Base-by-base conservation (phyloP, 2,888 invertebrate species). In the Sphaerophoria taeniata region DNA sequence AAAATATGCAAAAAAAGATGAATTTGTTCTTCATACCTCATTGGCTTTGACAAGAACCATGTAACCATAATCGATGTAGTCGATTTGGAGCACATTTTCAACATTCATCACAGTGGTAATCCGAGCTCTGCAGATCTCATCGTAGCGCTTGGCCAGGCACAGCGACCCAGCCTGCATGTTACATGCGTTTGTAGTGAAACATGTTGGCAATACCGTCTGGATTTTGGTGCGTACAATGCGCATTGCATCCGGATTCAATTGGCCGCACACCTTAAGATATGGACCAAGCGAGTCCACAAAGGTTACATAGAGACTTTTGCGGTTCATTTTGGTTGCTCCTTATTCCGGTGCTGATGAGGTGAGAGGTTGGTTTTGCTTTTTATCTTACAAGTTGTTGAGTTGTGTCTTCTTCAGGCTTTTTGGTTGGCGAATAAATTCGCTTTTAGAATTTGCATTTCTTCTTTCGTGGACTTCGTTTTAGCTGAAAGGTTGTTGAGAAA, bases 201-300 rank as follows among this genome's bases (percentile, higher is more conserved):
- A 91, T 12, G 89, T 89, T 77, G 89, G 89, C 76, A 91, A 73
- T 84, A 90, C 73, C 69, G 88, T 87, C 78, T 90, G 89, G 34
- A 92, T 88, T 69, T 90, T 90, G 36, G 87, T 87, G 87, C 89
- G 91, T 65, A 92, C 88, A 47, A 90, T 69, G n/a, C 87, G 83
- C 81, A 89, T 87, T n/a, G 90, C 90, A 71, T 90, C 90, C 53
- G 87, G 88, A 87, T 92, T 91, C 3, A 89, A 87, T 91, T 96
- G 96, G 36, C 95, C 96, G 93, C 94, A 95, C 89, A 96, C 93
- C 92, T 94, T 95, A 80, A 96, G 91, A 89, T 95, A 95, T 77
- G 94, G 94, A 39, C 95, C 95, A 82, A 95, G 94, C 67, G 94
- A 93, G 89, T 96, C 95, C 86, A 96, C 93, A 92, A 94, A 94